Evolutionary conservation across 2,888 invertebrate species (phyloP), one percentile per base, ranked within the genome.

Genomic region (Polydrusus pterygomalis): DNA sequence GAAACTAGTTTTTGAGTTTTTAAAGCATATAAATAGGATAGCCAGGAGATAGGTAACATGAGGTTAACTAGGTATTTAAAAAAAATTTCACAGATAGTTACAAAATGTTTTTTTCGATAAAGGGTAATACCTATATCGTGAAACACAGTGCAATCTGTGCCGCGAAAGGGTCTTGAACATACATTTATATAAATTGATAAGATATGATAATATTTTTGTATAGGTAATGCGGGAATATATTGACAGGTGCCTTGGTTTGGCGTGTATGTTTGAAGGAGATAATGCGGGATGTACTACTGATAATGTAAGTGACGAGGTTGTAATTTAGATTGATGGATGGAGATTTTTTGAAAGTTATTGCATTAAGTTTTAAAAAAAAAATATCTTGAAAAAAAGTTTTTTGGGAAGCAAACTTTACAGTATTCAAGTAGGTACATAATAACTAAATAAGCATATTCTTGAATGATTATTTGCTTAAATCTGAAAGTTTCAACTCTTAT

Each of bases 181-280:
- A 79, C 80, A 82, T 82, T 83, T 82, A 81, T 82, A 82, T 80
- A 79, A 80, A 81, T 77, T 75, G 82, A 82, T 81, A 82, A 83
- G 83, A 83, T 83, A 83, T 78, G 81, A 82, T 81, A 83, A 77
- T 70, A 51, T 77, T 75, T 70, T 71, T 62, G 74, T 68, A 34
- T 51, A 65, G 62, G 63, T 30, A 63, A 69, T 74, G 45, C 58
- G 43, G 74, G 77, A 64, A 64, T 69, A 77, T 80, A 82, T 82
- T 82, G 82, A 82, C 82, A 82, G 81, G 82, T 82, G 82, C 79
- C 79, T 79, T 68, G 40, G 54, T 60, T 17, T 58, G 67, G 38
- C 30, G 47, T 49, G 38, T 17, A 17, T 30, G 45, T 65, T 49
- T 65, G 25, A 38, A 68, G 30, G 13, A 60, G 45, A 45, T 38